Evolutionary conservation across 2,113 vertebrate species (phyloP), one percentile per base, ranked within the genome.

Genomic region (Formicarius rufipectus): DNA sequence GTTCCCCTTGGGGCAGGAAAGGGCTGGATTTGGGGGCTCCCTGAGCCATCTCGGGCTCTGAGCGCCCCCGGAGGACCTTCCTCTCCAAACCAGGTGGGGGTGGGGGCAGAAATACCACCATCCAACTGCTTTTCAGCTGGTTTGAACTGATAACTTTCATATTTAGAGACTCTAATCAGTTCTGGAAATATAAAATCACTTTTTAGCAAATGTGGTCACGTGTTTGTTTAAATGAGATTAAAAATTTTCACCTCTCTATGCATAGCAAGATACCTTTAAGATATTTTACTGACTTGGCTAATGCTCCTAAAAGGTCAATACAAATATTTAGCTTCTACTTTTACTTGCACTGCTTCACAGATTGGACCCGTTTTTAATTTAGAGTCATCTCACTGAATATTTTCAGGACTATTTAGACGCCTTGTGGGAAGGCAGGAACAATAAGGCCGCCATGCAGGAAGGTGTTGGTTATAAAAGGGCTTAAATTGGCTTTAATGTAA

Each of bases 1-100:
- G 91, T 83, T 97, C 86, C 94, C 95, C 96, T 94, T 80, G 98
- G 92, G 45, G 94, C 97, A 98, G 98, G 95, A 98, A 98, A 98
- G 97, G 97, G 97, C 97, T 35, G 94, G 94, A 89, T 92, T 93
- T 97, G 86, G 87, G 96, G 96, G 95, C 97, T 96, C 96, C 73
- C 89, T 93, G 96, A 96, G 97, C 94, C 19, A 94, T 71, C 97
- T 97, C 96, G 66, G 96, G 44, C 97, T 92, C 91, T 39, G 93
- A 97, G 97, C 97, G 96, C 97, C 97, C 80, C 96, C 97, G 98
- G 96, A 96, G 97, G 97, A 98, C 98, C 98, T 98, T 98, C 98
- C 97, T 77, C 93, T 98, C 87, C 76, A 73, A 88, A 85, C 90
- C 94, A 44, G 33, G 7, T 20, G 84, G 96, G 84, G 73, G 59